These are phyloP conservation scores for Henicopernis longicauda DNA, from an alignment of 2,113 vertebrate species.

Conservation along the genomic window DNA sequence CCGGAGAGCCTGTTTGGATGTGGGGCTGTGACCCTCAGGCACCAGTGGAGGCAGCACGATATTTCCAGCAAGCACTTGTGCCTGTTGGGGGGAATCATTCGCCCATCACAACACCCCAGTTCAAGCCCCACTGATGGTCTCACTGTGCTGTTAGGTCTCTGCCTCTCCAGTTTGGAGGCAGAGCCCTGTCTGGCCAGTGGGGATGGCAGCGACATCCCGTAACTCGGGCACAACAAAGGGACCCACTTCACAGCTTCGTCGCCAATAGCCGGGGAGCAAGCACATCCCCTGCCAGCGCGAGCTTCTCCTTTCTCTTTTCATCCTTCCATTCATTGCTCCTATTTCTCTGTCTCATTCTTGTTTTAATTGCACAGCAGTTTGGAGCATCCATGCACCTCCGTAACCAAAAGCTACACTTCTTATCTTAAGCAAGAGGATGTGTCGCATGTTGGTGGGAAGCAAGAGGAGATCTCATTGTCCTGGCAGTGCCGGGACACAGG, in stretches of 20 bases:
- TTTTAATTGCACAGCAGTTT: background rate
- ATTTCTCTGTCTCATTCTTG: background rate
- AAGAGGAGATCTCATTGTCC: background rate
- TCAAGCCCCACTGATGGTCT: background rate
- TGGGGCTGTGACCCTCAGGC: background rate
- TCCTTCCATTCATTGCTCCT: background rate
- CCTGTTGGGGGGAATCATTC: background rate
- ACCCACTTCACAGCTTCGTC: background rate
- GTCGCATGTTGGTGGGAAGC: fast-evolving
- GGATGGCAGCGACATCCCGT: background rate
- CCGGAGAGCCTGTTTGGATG: background rate
- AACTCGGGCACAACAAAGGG: background rate
- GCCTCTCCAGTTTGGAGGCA: background rate
- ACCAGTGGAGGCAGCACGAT: background rate
- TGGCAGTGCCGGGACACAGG: background rate
- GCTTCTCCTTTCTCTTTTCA: background rate
- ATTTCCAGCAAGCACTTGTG: background rate
- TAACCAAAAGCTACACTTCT: background rate
- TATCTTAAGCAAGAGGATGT: background rate
- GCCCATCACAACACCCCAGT: fast-evolving
- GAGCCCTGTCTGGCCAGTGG: background rate
- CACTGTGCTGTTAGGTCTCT: fast-evolving
- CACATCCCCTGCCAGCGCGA: background rate
- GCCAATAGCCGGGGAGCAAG: fast-evolving
- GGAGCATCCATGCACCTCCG: fast-evolving